A percentile compares a stretch with the other conserved stretches of the same genome.
phyloP scores from a whole-genome alignment of 2,888 invertebrate species.

The Melanchra persicariae region DNA sequence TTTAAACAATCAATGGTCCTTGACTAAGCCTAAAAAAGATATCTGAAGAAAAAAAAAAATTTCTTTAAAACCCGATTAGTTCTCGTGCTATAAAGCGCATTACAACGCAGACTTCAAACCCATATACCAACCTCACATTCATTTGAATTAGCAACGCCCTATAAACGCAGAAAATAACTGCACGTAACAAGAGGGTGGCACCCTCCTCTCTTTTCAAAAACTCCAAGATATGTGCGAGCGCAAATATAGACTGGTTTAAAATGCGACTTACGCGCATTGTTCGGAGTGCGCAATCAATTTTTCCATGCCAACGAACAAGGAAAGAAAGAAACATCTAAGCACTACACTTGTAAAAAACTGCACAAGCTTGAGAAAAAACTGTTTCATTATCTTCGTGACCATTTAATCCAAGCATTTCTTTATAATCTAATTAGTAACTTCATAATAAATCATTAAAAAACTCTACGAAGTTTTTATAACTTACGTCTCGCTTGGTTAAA shows the following conservation, averaged over 20 bases:
- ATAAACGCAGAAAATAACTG: constrained; percentile 81
- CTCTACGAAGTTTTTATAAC: constrained; percentile 8
- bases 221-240: constrained; percentile 55
- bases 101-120: constrained; percentile 31
- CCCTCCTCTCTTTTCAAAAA: constrained; percentile 70
- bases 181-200: constrained; percentile 82
- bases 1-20: not conserved
- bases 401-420: not conserved
- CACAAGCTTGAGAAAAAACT: not conserved
- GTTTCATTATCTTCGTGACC: not conserved
- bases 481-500: constrained; percentile 1
- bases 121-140: constrained; percentile 53
- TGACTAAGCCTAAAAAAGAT: not conserved
- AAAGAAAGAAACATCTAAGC: not conserved
- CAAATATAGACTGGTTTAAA: constrained; percentile 54
- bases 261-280: constrained; percentile 25
- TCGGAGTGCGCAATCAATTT: constrained; percentile 25
- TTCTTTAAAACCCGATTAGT: constrained; percentile 29
- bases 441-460: constrained; percentile 9
- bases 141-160: constrained; percentile 77
- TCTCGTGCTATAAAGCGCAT: constrained; percentile 18
- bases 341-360: not conserved
- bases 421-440: not conserved
- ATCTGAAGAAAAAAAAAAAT: constrained; percentile 3
- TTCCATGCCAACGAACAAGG: not conserved